Percentiles rank a stretch among this genome's conserved stretches.
Conservation (phyloP, 1,140 invertebrate species). For the Zaprionus capensis region DNA sequence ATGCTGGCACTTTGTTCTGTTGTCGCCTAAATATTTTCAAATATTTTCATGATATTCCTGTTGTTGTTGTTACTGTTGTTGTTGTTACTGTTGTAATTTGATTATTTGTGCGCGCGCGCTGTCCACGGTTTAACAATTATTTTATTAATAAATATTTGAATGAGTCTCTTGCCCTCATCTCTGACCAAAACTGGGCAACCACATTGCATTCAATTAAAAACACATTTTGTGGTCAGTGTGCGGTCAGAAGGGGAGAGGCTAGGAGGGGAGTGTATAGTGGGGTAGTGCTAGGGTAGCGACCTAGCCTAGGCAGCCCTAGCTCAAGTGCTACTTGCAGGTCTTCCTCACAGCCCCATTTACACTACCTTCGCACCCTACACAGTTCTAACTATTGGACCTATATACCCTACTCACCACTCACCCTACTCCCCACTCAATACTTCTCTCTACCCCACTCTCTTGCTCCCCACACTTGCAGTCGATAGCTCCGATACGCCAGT, state of each 20-base stretch:
- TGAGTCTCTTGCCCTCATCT: slow-evolving; percentile 68
- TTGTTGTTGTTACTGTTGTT: slow-evolving; percentile 30
- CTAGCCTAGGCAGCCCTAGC: slow-evolving; percentile 47
- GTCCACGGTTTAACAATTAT: slow-evolving; percentile 70
- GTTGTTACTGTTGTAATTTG: slow-evolving; percentile 62
- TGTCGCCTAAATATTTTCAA: slow-evolving; percentile 74
- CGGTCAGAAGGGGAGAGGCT: neutral
- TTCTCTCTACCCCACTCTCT: neutral
- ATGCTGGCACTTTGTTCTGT: slow-evolving; percentile 51
- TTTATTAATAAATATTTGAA: slow-evolving; percentile 79
- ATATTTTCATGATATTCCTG: slow-evolving; percentile 68
- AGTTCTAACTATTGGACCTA: too few species aligned
- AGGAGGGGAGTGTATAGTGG: neutral
- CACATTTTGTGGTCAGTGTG: slow-evolving; percentile 77
- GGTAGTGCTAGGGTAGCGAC: neutral
- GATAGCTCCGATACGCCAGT: slow-evolving; percentile 38
- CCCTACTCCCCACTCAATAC: neutral
- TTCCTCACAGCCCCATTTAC: slow-evolving; percentile 25
- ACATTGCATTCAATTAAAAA: slow-evolving; percentile 78
- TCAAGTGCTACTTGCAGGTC: slow-evolving; percentile 46
- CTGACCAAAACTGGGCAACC: slow-evolving; percentile 41
- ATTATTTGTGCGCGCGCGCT: slow-evolving; percentile 53
- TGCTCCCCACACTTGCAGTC: slow-evolving; percentile 30
- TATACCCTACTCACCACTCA: neutral
- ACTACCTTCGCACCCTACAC: neutral